phyloP scores from a whole-genome alignment of 2,888 invertebrate species.

The Drosophila mimica region DNA sequence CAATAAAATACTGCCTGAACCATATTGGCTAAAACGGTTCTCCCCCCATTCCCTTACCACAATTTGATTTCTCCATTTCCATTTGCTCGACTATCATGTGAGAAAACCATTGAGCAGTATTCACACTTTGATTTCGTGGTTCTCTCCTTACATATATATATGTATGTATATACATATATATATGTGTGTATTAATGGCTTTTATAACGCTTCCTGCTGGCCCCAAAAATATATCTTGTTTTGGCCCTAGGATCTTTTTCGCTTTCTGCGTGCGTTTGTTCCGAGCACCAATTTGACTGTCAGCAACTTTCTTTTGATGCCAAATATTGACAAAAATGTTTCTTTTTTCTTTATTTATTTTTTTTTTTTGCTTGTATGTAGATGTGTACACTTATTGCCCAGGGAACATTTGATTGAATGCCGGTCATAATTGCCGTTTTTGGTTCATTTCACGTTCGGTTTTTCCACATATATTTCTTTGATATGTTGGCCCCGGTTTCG shows the following conservation, averaged over 20 bases:
- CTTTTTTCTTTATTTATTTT: neutral
- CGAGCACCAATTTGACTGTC: constrained; percentile 72
- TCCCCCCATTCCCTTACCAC: neutral
- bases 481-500: constrained; percentile 20
- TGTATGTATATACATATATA: neutral
- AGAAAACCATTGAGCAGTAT: constrained; percentile 52
- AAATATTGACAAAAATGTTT: constrained; percentile 53
- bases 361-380: neutral
- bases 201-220: constrained; percentile 70
- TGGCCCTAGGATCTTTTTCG: constrained; percentile 8
- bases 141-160: constrained; percentile 6
- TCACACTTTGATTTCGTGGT: constrained; percentile 72
- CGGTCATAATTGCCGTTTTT: constrained; percentile 71
- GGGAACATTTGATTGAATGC: constrained; percentile 70
- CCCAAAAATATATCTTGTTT: constrained; percentile 51
- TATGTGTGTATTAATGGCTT: constrained; percentile 68
- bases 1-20: constrained; percentile 66
- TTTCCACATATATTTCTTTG: constrained; percentile 41
- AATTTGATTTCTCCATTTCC: neutral
- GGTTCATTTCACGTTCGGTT: constrained; percentile 52
- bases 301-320: constrained; percentile 64
- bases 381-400: constrained; percentile 21
- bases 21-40: constrained; percentile 67
- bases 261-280: constrained; percentile 10
- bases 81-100: constrained; percentile 43